Evolutionary conservation across 2,797 vertebrate species (phyloP).

Genomic region (Zenarchopterus dispar): DNA sequence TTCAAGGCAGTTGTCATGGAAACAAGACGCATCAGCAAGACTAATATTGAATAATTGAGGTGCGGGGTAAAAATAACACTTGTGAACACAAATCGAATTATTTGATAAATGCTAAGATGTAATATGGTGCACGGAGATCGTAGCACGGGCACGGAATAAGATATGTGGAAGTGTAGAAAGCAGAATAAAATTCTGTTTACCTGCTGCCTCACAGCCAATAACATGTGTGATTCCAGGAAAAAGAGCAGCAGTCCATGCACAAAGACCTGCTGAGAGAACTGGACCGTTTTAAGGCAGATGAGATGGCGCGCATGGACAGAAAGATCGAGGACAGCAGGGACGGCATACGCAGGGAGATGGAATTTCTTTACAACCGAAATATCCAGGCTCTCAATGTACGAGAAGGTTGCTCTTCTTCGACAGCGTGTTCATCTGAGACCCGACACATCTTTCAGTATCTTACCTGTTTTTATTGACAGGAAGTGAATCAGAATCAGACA

Average conservation of each 20-base stretch:
- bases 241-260: slow-evolving; percentile 87
- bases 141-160: too few relatives aligned
- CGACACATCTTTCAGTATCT: too few relatives aligned
- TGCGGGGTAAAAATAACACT: too few relatives aligned
- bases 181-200: too few relatives aligned
- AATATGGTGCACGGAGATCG: too few relatives aligned
- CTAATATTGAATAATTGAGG: too few relatives aligned
- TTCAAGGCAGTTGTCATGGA: too few relatives aligned
- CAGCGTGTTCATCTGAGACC: neutral
- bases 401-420: neutral
- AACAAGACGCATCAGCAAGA: too few relatives aligned
- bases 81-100: too few relatives aligned
- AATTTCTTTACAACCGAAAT: slow-evolving; percentile 87
- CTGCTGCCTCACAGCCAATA: too few relatives aligned
- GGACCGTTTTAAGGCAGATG: slow-evolving; percentile 90
- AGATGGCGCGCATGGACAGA: slow-evolving; percentile 85
- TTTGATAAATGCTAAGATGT: too few relatives aligned
- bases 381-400: slow-evolving; percentile 72
- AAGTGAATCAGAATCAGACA: slow-evolving; percentile 61
- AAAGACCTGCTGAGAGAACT: slow-evolving; percentile 86
- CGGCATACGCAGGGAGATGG: slow-evolving; percentile 90
- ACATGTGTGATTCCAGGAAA: slow-evolving; percentile 79
- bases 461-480: slow-evolving; percentile 32
- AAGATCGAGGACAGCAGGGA: slow-evolving; percentile 91
- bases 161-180: too few relatives aligned